phyloP scores from a whole-genome alignment of 2,888 invertebrate species.

The Myathropa florea region DNA sequence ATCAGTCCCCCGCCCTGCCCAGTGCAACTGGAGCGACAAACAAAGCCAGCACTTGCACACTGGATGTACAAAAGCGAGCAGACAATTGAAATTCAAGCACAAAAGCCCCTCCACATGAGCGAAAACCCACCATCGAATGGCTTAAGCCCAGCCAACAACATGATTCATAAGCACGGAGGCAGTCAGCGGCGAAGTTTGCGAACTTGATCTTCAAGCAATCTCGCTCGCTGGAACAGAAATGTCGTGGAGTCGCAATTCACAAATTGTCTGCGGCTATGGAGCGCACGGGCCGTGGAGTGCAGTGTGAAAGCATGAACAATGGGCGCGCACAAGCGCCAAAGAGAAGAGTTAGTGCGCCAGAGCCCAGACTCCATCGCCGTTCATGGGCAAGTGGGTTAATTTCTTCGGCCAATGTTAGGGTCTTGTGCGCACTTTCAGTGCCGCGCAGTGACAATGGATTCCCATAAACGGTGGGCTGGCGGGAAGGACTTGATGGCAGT shows the following conservation, averaged over 20 bases:
- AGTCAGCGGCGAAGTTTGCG: conserved; percentile 66
- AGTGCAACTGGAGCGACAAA: neutral
- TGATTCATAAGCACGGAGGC: conserved; percentile 67
- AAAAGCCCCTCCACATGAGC: conserved; percentile 7
- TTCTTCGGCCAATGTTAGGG: conserved; percentile 66
- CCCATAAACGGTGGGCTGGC: conserved; percentile 45
- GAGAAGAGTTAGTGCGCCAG: neutral
- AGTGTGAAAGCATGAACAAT: conserved; percentile 63
- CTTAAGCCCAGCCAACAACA: conserved; percentile 46
- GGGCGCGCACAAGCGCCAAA: conserved; percentile 57
- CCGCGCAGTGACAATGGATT: conserved; percentile 51
- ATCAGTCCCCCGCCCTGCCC: conserved; percentile 11
- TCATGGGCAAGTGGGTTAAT: conserved; percentile 64
- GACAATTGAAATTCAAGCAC: conserved; percentile 34
- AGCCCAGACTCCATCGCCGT: neutral
- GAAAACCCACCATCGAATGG: conserved; percentile 17
- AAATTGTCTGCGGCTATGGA: conserved; percentile 45
- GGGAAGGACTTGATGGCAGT: conserved; percentile 31
- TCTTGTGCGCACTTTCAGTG: conserved; percentile 32
- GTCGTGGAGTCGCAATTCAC: conserved; percentile 67
- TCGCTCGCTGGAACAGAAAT: conserved; percentile 37
- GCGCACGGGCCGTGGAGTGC: neutral
- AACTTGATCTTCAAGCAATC: conserved; percentile 69
- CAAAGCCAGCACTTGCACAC: conserved; percentile 33
- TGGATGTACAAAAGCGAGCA: neutral